Conservation (phyloP, 1,140 invertebrate genomes). For the Cylas formicarius region DNA sequence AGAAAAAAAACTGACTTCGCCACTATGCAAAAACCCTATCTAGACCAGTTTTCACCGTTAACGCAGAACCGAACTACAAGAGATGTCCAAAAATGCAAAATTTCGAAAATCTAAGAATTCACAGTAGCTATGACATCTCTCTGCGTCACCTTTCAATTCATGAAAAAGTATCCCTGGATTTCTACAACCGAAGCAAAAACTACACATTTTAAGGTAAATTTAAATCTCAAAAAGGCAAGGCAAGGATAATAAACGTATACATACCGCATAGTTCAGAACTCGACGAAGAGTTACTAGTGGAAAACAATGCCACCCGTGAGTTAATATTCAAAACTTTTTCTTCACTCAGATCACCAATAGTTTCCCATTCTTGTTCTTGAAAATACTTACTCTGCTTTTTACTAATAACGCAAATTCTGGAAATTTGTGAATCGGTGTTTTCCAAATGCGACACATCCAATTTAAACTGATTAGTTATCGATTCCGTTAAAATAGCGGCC, state of each 20-base stretch:
- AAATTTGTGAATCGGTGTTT: slow-evolving; percentile 21
- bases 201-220: neutral
- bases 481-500: slow-evolving; percentile 35
- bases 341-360: neutral
- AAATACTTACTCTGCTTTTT: slow-evolving; percentile 8
- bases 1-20: no score
- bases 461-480: slow-evolving; percentile 31
- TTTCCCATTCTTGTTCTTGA: slow-evolving; percentile 2
- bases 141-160: no score
- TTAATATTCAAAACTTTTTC: slow-evolving; percentile 13
- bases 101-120: no score
- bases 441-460: slow-evolving; percentile 31
- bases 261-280: slow-evolving; percentile 20
- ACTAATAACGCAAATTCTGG: slow-evolving; percentile 23
- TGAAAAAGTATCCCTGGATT: no score
- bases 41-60: no score
- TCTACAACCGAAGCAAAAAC: no score
- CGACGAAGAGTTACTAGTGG: slow-evolving; percentile 24
- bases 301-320: slow-evolving; percentile 20
- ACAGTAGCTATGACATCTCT: no score
- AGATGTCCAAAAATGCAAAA: no score
- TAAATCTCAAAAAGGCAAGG: neutral
- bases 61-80: no score
- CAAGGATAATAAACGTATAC: slow-evolving; percentile 6
- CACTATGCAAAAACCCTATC: no score